Percentiles rank a stretch among this genome's conserved stretches.
phyloP scores from a whole-genome alignment of 2,888 invertebrate species.

The Odontocerum albicorne region DNA sequence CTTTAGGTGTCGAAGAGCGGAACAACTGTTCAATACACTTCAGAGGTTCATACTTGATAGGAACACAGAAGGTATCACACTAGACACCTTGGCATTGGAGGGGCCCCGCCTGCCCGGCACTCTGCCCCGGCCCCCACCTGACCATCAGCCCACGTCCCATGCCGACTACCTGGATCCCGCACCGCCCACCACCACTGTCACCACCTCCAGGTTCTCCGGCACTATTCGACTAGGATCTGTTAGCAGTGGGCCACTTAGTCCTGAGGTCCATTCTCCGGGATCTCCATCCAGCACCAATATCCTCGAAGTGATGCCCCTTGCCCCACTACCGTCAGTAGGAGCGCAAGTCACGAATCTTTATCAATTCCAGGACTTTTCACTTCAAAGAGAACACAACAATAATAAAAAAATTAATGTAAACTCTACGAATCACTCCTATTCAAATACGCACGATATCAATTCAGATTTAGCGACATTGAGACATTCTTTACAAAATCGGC shows the following conservation, averaged over 20 bases:
- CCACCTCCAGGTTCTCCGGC: conserved; percentile 31
- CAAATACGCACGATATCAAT: conserved; percentile 48
- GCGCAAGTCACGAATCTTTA: conserved; percentile 58
- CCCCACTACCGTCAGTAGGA: conserved; percentile 48
- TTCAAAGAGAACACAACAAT: conserved; percentile 52
- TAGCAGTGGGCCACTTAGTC: conserved; percentile 42
- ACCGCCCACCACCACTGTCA: conserved; percentile 30
- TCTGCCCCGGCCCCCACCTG: conserved; percentile 35
- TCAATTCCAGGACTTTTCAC: conserved; percentile 57
- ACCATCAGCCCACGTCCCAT: conserved; percentile 34
- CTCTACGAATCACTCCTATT: conserved; percentile 48
- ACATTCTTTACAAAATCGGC: conserved; percentile 43
- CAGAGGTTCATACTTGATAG: conserved; percentile 81
- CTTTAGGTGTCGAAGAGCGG: conserved; percentile 86
- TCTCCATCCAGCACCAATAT: conserved; percentile 60
- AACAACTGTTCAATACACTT: conserved; percentile 82
- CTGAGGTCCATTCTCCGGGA: conserved; percentile 47
- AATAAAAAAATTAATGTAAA: conserved; percentile 46
- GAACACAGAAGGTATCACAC: conserved; percentile 41
- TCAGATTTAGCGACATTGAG: conserved; percentile 52
- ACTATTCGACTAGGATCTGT: conserved; percentile 39
- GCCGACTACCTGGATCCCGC: conserved; percentile 36
- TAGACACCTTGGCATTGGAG: conserved; percentile 24
- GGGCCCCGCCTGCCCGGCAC: conserved; percentile 23
- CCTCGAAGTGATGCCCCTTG: conserved; percentile 57